Percentiles rank a stretch among this genome's conserved stretches.
Conservation (phyloP, 1,140 invertebrate species). For the Drosophila arawakana region DNA sequence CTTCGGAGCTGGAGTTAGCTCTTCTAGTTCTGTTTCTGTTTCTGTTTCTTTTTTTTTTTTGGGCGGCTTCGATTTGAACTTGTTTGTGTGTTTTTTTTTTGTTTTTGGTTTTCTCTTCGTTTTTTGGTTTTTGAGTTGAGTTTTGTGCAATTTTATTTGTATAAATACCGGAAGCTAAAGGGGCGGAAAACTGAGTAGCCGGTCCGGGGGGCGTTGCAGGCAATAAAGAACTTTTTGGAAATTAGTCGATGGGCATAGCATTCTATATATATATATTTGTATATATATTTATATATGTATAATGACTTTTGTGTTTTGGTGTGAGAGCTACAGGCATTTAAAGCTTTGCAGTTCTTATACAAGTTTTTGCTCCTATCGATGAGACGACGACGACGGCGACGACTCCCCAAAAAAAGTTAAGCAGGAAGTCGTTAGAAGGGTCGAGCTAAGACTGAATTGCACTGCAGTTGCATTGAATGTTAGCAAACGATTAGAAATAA, state of each 20-base stretch:
- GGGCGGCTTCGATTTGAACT: constrained; percentile 69
- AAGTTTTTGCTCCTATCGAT: constrained; percentile 65
- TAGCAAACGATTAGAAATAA: constrained; percentile 27
- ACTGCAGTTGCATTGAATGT: constrained; percentile 19
- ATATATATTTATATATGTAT: constrained; percentile 16
- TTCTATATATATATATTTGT: background rate
- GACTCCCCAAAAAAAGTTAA: constrained; percentile 52
- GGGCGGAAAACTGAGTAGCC: constrained; percentile 1
- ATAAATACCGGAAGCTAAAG: constrained; percentile 81
- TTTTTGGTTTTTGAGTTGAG: constrained; percentile 42
- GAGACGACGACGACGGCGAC: constrained; percentile 32
- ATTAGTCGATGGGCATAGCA: constrained; percentile 67
- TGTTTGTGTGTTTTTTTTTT: constrained; percentile 39
- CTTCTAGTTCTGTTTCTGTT: background rate
- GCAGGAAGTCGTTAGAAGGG: constrained; percentile 78
- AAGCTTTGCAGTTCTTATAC: constrained; percentile 52
- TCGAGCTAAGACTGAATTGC: constrained; percentile 41
- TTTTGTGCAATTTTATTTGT: constrained; percentile 80
- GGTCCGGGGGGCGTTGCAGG: constrained; percentile 68
- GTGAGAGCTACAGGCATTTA: constrained; percentile 39
- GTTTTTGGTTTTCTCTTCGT: constrained; percentile 18
- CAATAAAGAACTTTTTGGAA: constrained; percentile 81
- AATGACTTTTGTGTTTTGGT: constrained; percentile 3
- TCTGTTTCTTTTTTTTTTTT: background rate
- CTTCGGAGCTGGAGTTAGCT: constrained; percentile 20